A percentile compares a stretch with the other conserved stretches of the same genome.
Conservation (phyloP, 2,888 invertebrate species). For the Drosophila pegasa region DNA sequence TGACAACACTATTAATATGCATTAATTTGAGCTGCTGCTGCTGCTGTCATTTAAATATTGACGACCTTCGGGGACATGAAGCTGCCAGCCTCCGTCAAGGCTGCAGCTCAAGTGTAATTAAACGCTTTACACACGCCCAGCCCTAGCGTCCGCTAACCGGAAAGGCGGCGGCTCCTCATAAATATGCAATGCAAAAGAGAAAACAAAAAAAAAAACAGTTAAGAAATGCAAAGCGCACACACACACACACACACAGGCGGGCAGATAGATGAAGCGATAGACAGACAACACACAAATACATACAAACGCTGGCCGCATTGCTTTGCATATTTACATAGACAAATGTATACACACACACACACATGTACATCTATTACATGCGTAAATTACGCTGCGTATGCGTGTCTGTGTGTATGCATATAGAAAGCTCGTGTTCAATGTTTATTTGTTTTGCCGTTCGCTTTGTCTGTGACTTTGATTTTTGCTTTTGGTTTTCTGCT, state of each 20-base stretch:
- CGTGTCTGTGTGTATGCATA: neutral
- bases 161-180: slow-evolving; percentile 6
- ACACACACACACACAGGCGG: neutral
- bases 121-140: slow-evolving; percentile 25
- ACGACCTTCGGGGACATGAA: slow-evolving; percentile 31
- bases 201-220: slow-evolving; percentile 19
- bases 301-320: neutral
- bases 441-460: slow-evolving; percentile 24
- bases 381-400: slow-evolving; percentile 3
- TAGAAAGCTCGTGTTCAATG: slow-evolving; percentile 11
- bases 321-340: slow-evolving; percentile 9
- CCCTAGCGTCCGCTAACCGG: neutral
- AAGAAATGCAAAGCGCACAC: neutral
- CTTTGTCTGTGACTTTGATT: neutral
- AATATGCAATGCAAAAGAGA: slow-evolving; percentile 11
- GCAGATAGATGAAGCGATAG: neutral
- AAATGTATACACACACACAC: neutral
- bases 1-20: slow-evolving; percentile 16
- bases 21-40: slow-evolving; percentile 12
- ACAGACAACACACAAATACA: no score
- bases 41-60: slow-evolving; percentile 13
- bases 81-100: slow-evolving; percentile 17
- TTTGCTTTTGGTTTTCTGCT: neutral
- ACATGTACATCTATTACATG: neutral
- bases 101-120: slow-evolving; percentile 24